Evolutionary conservation across 2,888 invertebrate genomes (phyloP).

Genomic region (Scaptodrosophila latifasciaeformis): DNA sequence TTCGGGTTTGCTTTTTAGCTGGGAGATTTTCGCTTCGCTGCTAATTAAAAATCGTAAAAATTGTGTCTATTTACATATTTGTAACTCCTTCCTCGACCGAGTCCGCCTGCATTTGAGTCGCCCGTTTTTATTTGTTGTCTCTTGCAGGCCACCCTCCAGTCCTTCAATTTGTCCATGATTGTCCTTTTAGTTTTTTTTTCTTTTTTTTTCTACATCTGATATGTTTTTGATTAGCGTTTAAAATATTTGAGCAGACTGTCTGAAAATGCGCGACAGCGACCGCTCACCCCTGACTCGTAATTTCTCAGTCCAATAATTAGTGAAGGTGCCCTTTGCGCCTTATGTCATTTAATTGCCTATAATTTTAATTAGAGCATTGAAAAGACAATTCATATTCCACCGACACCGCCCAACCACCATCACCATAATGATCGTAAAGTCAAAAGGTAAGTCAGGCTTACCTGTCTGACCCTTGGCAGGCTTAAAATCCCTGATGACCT

Average conservation of each 20-base stretch:
- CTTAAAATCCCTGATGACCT: slow-evolving; percentile 59
- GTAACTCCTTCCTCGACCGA: slow-evolving; percentile 24
- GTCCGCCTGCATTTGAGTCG: slow-evolving; percentile 55
- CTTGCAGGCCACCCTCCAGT: slow-evolving; percentile 29
- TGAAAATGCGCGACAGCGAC: background rate
- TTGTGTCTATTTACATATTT: slow-evolving; percentile 68
- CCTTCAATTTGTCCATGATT: slow-evolving; percentile 46
- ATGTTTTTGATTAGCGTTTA: slow-evolving; percentile 3
- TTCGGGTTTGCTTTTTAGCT: slow-evolving; percentile 13
- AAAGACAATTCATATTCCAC: slow-evolving; percentile 27
- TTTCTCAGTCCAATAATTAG: background rate
- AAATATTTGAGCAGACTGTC: background rate
- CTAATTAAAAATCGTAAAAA: slow-evolving; percentile 68
- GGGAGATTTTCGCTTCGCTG: slow-evolving; percentile 66
- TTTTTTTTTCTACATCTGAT: background rate
- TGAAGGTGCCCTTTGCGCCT: background rate
- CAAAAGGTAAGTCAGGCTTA: slow-evolving; percentile 24
- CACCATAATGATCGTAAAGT: no score
- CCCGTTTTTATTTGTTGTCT: slow-evolving; percentile 43
- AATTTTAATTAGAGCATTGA: slow-evolving; percentile 43
- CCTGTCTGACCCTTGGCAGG: no score
- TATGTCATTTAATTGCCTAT: slow-evolving; percentile 41
- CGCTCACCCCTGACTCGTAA: no score
- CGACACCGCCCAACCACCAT: slow-evolving; percentile 18
- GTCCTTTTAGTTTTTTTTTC: slow-evolving; percentile 40